Conservation (phyloP, 2,797 vertebrate species). For the Sebastolobus alascanus region DNA sequence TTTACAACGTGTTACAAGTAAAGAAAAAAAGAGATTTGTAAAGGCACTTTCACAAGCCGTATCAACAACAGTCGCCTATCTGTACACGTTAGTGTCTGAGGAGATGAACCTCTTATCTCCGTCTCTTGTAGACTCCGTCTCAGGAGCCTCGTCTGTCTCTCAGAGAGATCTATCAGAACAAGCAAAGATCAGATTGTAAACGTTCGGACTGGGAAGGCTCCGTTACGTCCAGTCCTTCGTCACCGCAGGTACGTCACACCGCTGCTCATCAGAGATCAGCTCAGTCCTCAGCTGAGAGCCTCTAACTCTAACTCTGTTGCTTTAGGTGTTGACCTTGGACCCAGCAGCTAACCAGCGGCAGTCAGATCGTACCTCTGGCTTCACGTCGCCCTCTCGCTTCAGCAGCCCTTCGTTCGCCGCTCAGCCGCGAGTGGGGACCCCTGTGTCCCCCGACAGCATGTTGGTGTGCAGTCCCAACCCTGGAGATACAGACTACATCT, state of each 20-base stretch:
- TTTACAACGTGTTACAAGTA: background rate
- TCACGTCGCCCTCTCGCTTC: slow-evolving; percentile 79
- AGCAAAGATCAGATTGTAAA: slow-evolving; percentile 85
- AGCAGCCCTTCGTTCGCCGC: slow-evolving; percentile 77
- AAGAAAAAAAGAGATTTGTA: background rate
- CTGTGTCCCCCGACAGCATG: slow-evolving; percentile 91
- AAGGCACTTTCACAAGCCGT: background rate
- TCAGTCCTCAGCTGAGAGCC: background rate
- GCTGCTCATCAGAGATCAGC: background rate
- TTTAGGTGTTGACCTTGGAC: slow-evolving; percentile 89
- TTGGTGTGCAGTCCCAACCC: slow-evolving; percentile 81
- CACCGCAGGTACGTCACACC: slow-evolving; percentile 86
- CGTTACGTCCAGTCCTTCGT: slow-evolving; percentile 81
- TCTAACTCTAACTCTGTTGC: slow-evolving; percentile 28
- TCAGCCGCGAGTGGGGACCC: slow-evolving; percentile 67
- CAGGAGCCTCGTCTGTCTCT: slow-evolving; percentile 86
- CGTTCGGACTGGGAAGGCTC: slow-evolving; percentile 83
- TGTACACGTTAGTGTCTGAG: background rate
- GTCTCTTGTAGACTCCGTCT: slow-evolving; percentile 77
- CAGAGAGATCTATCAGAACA: slow-evolving; percentile 92
- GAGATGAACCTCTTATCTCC: background rate
- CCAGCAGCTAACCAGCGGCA: slow-evolving; percentile 86
- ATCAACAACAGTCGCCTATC: background rate
- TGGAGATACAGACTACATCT: slow-evolving; percentile 87
- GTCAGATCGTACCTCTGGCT: slow-evolving; percentile 82